Conservation (phyloP, 2,113 vertebrate genomes). For the Gavialis gangeticus region DNA sequence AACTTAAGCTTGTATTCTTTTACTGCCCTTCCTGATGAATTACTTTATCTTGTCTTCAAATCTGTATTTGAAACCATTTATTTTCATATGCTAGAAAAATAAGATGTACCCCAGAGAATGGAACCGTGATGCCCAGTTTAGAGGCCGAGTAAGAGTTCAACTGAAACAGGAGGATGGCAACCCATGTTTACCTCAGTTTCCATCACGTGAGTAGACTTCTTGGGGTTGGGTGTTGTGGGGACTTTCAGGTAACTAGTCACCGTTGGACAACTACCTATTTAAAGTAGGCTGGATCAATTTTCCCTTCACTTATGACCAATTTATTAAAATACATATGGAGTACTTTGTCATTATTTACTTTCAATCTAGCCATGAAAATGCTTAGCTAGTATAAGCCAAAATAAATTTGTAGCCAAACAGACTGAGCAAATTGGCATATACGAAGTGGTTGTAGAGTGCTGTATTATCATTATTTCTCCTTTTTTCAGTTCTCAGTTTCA, state of each 20-base stretch:
- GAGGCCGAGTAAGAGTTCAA: conserved; percentile 92
- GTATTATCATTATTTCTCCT: neutral
- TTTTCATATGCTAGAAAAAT: conserved; percentile 78
- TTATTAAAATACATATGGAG: neutral
- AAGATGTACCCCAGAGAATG: conserved; percentile 96
- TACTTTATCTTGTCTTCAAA: neutral
- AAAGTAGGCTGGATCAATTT: neutral
- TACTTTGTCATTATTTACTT: neutral
- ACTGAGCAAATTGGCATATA: neutral
- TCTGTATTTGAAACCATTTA: neutral
- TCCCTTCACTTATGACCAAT: neutral
- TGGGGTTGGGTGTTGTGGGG: neutral
- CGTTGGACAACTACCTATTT: neutral
- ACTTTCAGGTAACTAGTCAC: neutral
- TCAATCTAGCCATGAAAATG: neutral
- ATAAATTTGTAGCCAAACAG: neutral
- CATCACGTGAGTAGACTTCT: conserved; percentile 85
- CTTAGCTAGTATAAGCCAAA: neutral
- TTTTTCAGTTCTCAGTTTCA: neutral
- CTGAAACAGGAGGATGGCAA: conserved; percentile 91
- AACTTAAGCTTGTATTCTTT: neutral
- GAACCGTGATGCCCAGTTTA: conserved; percentile 93
- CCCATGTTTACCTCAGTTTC: conserved; percentile 89
- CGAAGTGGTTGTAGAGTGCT: neutral
- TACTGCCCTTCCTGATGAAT: neutral